Conservation (phyloP, 2,113 vertebrate species). For the Henicopernis longicauda region DNA sequence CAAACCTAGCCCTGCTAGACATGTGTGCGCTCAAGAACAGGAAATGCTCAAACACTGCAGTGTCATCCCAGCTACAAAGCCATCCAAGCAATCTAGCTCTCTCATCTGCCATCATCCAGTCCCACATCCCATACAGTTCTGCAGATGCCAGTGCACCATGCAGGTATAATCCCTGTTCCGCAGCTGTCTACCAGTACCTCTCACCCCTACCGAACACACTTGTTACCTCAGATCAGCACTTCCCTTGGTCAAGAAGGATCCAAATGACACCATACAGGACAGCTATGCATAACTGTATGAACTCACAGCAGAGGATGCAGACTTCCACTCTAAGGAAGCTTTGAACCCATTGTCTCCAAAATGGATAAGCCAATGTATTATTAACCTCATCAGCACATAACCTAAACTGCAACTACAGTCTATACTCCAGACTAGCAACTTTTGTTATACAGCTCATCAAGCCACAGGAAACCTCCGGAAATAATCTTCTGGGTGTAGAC, state of each 20-base stretch:
- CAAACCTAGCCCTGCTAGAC: background rate
- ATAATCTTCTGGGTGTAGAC: background rate
- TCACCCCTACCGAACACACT: background rate
- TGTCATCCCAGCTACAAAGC: background rate
- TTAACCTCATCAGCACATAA: background rate
- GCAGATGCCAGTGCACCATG: background rate
- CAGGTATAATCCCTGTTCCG: background rate
- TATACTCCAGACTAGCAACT: background rate
- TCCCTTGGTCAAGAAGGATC: background rate
- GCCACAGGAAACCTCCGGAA: background rate
- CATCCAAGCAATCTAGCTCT: background rate
- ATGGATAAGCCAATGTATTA: background rate
- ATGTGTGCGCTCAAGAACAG: fast-evolving
- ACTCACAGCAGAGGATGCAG: background rate
- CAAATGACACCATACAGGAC: background rate
- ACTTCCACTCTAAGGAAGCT: background rate
- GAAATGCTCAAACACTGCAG: background rate
- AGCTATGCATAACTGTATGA: background rate
- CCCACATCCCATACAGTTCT: background rate
- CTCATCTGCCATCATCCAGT: background rate
- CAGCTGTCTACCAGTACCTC: background rate
- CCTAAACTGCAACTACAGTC: background rate
- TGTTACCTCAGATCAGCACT: background rate
- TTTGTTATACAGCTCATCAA: background rate
- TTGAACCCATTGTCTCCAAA: background rate